These are phyloP conservation scores for Sphecodes monilicornis DNA, from an alignment of 2,888 invertebrate species.

Conservation along the genomic window DNA sequence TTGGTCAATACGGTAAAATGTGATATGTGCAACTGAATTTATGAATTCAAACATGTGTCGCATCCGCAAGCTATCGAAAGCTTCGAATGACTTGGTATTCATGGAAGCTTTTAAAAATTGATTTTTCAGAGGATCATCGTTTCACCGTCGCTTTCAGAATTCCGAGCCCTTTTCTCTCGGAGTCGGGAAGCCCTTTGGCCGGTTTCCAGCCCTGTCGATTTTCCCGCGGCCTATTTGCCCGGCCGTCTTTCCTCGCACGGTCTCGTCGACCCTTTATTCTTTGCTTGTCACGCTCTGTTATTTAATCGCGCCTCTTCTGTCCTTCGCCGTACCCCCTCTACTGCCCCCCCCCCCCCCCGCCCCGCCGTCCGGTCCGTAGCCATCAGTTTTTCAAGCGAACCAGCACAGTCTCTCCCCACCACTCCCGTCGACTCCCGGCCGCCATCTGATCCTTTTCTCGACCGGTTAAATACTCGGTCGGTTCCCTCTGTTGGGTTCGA, in stretches of 20 bases:
- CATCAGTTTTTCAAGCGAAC: conserved; percentile 8
- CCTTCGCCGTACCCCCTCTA: neutral
- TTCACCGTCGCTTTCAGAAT: neutral
- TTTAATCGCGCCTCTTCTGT: conserved; percentile 36
- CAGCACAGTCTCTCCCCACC: neutral
- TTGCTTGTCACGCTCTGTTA: conserved; percentile 22
- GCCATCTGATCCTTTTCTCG: conserved; percentile 25
- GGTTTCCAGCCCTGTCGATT: neutral
- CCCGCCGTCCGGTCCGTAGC: neutral
- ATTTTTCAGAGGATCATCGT: neutral
- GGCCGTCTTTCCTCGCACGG: neutral
- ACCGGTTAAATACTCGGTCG: conserved; percentile 27
- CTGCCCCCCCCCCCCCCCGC: neutral
- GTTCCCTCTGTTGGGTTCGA: conserved; percentile 10
- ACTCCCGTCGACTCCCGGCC: neutral
- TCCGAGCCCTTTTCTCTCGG: neutral
- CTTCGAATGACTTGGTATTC: neutral
- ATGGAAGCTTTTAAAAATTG: neutral
- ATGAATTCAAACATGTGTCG: neutral
- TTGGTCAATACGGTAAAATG: neutral
- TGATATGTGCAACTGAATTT: neutral
- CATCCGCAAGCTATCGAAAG: neutral
- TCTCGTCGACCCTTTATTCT: conserved; percentile 7
- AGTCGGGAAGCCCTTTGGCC: neutral
- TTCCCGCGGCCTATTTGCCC: conserved; percentile 15